These are phyloP conservation scores for Drosophila pallidifrons DNA, from an alignment of 1,140 invertebrate genomes.

Conservation along the genomic window DNA sequence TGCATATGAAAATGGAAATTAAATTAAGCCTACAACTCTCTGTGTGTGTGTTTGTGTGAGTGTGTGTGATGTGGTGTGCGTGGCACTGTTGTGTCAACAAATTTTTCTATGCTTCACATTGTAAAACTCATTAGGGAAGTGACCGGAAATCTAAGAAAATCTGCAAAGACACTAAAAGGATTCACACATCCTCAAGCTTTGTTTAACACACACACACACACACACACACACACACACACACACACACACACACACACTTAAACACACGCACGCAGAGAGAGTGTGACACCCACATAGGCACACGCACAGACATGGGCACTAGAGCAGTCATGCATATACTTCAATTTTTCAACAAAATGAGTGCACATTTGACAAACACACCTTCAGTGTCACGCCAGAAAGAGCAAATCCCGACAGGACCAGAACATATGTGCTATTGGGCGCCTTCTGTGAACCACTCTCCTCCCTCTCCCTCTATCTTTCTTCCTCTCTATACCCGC, in stretches of 20 bases:
- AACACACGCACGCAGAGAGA: background rate
- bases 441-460: background rate
- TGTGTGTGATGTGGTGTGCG: conserved; percentile 30
- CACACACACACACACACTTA: background rate
- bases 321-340: conserved; percentile 80
- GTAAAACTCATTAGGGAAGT: conserved; percentile 83
- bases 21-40: conserved; percentile 62
- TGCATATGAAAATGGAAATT: conserved; percentile 68
- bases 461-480: background rate
- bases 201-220: conserved; percentile 23
- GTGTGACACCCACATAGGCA: background rate
- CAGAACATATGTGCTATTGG: conserved; percentile 65
- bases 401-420: conserved; percentile 42
- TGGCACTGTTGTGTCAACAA: conserved; percentile 67
- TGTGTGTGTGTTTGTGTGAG: conserved; percentile 26
- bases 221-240: background rate
- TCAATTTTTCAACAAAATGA: conserved; percentile 82
- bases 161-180: conserved; percentile 67
- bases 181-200: conserved; percentile 42
- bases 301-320: conserved; percentile 40
- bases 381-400: conserved; percentile 57
- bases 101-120: conserved; percentile 62
- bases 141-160: conserved; percentile 79
- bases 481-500: background rate
- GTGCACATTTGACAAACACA: conserved; percentile 81